A percentile compares a stretch with the other conserved stretches of the same genome.
phyloP scores from a whole-genome alignment of 1,140 invertebrate species.

The Temnothorax nylanderi region DNA sequence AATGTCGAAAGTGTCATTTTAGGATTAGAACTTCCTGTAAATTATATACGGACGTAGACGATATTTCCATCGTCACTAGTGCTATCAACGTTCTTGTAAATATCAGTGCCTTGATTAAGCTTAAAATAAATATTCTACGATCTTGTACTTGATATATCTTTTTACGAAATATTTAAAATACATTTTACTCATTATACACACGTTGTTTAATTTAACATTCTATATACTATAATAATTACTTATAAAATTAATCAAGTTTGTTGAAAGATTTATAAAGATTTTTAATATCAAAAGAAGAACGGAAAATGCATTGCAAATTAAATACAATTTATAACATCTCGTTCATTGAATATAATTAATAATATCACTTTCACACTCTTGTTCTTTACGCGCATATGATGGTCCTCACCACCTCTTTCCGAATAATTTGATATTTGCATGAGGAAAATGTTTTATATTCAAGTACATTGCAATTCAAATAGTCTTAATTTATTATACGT shows the following conservation, averaged over 20 bases:
- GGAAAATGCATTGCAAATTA: background rate
- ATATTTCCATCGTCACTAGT: background rate
- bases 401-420: background rate
- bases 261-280: background rate
- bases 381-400: too few relatives aligned
- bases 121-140: constrained; percentile 69
- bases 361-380: too few relatives aligned
- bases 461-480: too few relatives aligned
- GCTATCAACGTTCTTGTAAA: constrained; percentile 71
- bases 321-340: background rate
- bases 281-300: background rate
- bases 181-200: constrained; percentile 78
- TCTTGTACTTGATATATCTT: constrained; percentile 78
- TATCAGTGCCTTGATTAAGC: constrained; percentile 80
- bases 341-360: too few relatives aligned
- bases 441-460: background rate
- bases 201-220: background rate
- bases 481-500: too few relatives aligned
- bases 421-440: background rate
- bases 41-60: background rate
- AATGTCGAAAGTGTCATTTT: background rate
- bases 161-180: constrained; percentile 83
- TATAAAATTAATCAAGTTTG: background rate
- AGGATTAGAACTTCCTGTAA: background rate
- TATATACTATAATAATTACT: background rate